Evolutionary conservation across 2,113 vertebrate species (phyloP).

Genomic region (Lagopus muta): DNA sequence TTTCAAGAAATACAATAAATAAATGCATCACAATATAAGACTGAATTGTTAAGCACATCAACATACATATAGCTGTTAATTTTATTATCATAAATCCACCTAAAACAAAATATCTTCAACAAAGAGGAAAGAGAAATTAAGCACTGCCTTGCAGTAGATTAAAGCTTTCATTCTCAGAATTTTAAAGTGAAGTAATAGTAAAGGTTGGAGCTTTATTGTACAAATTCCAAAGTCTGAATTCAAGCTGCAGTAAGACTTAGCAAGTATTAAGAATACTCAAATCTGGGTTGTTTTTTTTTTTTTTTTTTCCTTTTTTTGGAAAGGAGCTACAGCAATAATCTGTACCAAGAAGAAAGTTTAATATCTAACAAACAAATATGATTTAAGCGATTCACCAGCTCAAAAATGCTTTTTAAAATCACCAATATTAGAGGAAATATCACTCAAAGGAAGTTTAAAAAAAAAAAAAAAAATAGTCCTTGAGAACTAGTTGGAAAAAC

Average conservation of each 20-base stretch:
- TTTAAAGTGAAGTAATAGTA: not conserved
- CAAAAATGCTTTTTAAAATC: not conserved
- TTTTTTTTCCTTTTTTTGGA: not conserved
- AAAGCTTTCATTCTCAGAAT: not conserved
- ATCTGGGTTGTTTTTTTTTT: not conserved
- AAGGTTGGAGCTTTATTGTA: not conserved
- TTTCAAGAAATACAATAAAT: not conserved
- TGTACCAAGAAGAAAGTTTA: not conserved
- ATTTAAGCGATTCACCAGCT: slow-evolving; percentile 15
- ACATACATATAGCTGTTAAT: not conserved
- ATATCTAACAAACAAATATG: not conserved
- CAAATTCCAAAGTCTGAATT: not conserved
- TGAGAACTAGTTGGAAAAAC: not conserved
- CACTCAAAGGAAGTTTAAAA: not conserved
- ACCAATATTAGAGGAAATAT: not conserved
- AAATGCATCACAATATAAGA: not conserved
- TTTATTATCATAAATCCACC: not conserved
- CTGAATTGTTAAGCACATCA: not conserved
- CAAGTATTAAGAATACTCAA: not conserved
- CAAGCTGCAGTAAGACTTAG: not conserved
- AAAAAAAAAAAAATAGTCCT: not conserved
- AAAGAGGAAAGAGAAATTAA: not conserved
- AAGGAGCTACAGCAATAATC: not conserved
- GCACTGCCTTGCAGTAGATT: not conserved
- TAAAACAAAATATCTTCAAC: not conserved